A percentile compares a stretch with the other conserved stretches of the same genome.
phyloP scores from a whole-genome alignment of 2,113 vertebrate species.

The Strix uralensis region DNA sequence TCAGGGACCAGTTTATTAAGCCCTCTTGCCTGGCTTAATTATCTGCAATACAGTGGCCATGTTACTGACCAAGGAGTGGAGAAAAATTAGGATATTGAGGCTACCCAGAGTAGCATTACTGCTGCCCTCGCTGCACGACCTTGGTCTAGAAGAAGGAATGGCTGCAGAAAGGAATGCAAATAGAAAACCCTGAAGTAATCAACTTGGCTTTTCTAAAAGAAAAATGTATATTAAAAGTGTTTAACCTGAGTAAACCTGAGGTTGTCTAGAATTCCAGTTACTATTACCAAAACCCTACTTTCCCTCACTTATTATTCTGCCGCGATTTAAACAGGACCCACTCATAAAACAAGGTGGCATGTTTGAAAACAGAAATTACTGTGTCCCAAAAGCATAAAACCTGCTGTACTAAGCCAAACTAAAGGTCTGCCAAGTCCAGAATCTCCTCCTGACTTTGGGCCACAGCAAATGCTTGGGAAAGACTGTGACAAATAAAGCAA shows the following conservation, averaged over 20 bases:
- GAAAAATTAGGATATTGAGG: not conserved
- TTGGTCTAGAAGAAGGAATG: not conserved
- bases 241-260: not conserved
- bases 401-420: not conserved
- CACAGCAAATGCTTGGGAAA: not conserved
- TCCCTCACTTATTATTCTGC: not conserved
- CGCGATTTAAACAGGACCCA: not conserved
- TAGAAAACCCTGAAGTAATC: not conserved
- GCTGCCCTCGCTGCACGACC: not conserved
- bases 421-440: not conserved
- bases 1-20: not conserved
- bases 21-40: not conserved
- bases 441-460: not conserved
- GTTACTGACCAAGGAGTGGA: not conserved
- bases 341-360: not conserved
- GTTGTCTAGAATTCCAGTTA: not conserved
- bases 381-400: not conserved
- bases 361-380: not conserved
- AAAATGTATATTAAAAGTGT: not conserved
- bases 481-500: not conserved
- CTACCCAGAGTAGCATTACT: not conserved
- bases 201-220: not conserved
- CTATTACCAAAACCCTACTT: not conserved
- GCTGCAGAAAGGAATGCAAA: not conserved
- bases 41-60: not conserved